Evolutionary conservation across 2,888 invertebrate genomes (phyloP).

Genomic region (Labia minor): DNA sequence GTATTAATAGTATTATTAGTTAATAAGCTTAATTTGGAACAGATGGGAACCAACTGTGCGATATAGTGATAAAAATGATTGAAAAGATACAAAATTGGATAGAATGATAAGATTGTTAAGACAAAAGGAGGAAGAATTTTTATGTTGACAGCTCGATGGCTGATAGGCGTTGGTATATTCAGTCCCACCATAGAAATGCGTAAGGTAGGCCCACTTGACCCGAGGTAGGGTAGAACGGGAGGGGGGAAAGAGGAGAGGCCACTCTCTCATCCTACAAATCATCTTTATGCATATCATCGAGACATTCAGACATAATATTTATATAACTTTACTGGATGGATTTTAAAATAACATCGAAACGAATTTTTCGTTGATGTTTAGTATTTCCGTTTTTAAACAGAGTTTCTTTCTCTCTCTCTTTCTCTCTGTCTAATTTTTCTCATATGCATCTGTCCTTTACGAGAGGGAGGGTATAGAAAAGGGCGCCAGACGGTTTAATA

Average conservation of each 20-base stretch:
- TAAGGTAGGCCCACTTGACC: neutral
- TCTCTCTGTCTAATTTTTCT: neutral
- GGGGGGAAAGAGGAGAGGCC: too few relatives aligned
- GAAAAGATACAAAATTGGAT: too few relatives aligned
- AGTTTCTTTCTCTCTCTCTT: neutral
- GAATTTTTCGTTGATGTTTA: slow-evolving; percentile 13
- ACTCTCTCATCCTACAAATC: neutral
- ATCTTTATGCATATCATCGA: slow-evolving; percentile 1
- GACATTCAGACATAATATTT: slow-evolving; percentile 8
- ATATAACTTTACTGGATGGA: slow-evolving; percentile 7
- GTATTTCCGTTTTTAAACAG: slow-evolving; percentile 13
- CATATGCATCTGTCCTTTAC: neutral
- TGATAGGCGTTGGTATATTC: too few relatives aligned
- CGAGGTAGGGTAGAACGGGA: neutral
- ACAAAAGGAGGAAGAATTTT: too few relatives aligned
- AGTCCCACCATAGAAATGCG: neutral
- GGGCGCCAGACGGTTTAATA: slow-evolving; percentile 13
- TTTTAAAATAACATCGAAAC: slow-evolving; percentile 13
- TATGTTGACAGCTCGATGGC: too few relatives aligned
- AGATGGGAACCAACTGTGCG: too few relatives aligned
- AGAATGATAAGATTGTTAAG: too few relatives aligned
- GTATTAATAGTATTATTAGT: too few relatives aligned
- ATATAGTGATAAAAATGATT: too few relatives aligned
- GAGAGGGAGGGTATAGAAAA: neutral
- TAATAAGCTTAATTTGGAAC: too few relatives aligned